Conservation (phyloP, 2,797 vertebrate species). For the Gambelia wislizenii region DNA sequence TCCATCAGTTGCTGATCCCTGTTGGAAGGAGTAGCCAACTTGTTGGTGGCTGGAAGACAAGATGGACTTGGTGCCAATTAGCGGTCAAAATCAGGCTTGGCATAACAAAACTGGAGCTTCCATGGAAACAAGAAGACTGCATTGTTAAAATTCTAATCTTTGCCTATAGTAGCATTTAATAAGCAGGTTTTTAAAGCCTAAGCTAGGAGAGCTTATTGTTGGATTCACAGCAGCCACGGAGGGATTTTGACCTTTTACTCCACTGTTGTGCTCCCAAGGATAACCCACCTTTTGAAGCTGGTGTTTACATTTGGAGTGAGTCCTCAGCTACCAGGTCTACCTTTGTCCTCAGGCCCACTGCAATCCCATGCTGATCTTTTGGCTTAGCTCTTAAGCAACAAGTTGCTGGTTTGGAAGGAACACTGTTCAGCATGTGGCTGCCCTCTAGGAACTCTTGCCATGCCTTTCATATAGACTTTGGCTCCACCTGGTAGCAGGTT, state of each 20-base stretch:
- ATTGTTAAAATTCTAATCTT: too few species aligned
- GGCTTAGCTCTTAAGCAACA: neutral
- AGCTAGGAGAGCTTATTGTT: neutral
- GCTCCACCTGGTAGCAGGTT: neutral
- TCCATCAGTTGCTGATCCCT: too few species aligned
- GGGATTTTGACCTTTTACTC: neutral
- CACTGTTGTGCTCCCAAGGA: neutral
- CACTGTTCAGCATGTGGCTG: too few species aligned
- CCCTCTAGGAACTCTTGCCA: neutral
- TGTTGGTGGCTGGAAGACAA: too few species aligned
- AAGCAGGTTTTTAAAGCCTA: neutral
- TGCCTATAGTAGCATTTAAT: neutral
- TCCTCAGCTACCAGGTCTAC: neutral
- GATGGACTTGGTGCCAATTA: too few species aligned
- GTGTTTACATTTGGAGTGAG: neutral
- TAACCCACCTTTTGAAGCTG: neutral
- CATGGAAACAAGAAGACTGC: neutral
- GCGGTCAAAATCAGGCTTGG: too few species aligned
- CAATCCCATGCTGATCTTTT: neutral
- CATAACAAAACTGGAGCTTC: too few species aligned
- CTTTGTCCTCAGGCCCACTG: neutral
- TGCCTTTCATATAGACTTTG: neutral
- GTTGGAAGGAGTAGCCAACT: too few species aligned
- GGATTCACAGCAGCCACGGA: neutral
- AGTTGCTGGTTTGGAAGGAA: too few species aligned